Evolutionary conservation across 2,888 invertebrate species (phyloP).

Genomic region (Eupithecia exiguata): DNA sequence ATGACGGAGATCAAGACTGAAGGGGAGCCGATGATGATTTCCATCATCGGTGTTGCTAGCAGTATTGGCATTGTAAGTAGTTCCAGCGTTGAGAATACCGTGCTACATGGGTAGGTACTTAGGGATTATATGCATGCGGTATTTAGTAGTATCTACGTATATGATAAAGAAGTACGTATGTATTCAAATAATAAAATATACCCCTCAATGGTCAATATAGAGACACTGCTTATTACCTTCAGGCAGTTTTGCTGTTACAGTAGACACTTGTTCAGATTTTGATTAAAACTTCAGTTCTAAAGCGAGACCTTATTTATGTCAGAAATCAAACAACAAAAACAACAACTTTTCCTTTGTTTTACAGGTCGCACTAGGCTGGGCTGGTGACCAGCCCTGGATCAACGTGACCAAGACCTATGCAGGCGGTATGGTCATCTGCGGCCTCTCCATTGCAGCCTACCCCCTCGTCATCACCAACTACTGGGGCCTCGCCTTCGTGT

Average conservation of each 20-base stretch:
- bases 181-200: too few relatives aligned
- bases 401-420: constrained; percentile 93
- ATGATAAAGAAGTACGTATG: too few relatives aligned
- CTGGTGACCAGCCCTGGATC: constrained; percentile 94
- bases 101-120: neutral
- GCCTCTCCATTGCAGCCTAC: constrained; percentile 84
- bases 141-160: neutral
- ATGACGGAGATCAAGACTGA: constrained; percentile 86
- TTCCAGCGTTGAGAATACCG: neutral
- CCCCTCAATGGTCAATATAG: too few relatives aligned
- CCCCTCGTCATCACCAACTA: constrained; percentile 82
- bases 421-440: constrained; percentile 88
- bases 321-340: neutral
- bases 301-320: too few relatives aligned
- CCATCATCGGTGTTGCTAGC: constrained; percentile 93
- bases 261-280: too few relatives aligned
- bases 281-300: too few relatives aligned
- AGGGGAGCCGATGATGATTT: constrained; percentile 90
- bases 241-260: too few relatives aligned
- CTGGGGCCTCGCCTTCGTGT: constrained; percentile 74
- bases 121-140: neutral
- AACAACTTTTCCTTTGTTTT: neutral
- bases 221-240: too few relatives aligned
- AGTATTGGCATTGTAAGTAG: constrained; percentile 92
- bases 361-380: constrained; percentile 91